Percentiles rank a stretch among this genome's conserved stretches.
These are phyloP conservation scores for Cygnus olor DNA, from an alignment of 2,797 vertebrate species.

Conservation along the genomic window DNA sequence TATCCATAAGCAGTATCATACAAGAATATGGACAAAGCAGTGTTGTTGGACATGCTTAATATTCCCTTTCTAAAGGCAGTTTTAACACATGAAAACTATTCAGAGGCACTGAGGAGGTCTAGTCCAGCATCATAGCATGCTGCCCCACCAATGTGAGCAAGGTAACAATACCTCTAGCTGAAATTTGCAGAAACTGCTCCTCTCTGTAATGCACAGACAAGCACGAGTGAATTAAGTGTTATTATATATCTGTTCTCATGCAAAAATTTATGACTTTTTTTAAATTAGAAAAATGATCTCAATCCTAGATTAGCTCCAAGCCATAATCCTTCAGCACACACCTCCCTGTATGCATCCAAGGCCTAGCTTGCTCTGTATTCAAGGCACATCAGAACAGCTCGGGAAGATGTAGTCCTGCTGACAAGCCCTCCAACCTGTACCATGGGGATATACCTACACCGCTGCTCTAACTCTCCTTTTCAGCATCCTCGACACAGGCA, in stretches of 20 bases:
- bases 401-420: neutral
- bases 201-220: neutral
- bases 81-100: accelerated
- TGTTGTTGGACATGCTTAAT: accelerated
- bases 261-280: neutral
- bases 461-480: accelerated
- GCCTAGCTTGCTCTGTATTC: neutral
- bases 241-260: neutral
- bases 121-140: accelerated
- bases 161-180: neutral
- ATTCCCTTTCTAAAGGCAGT: neutral
- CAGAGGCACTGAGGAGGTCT: neutral
- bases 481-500: accelerated
- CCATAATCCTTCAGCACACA: neutral
- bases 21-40: neutral
- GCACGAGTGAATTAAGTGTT: neutral
- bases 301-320: neutral
- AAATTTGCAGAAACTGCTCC: neutral
- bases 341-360: neutral
- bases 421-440: neutral
- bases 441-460: neutral
- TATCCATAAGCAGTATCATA: accelerated
- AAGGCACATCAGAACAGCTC: neutral
- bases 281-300: neutral
- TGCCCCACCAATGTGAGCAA: accelerated